Evolutionary conservation across 2,113 vertebrate species (phyloP), one percentile per base, ranked within the genome.

Genomic region (Eudorcas thomsonii): DNA sequence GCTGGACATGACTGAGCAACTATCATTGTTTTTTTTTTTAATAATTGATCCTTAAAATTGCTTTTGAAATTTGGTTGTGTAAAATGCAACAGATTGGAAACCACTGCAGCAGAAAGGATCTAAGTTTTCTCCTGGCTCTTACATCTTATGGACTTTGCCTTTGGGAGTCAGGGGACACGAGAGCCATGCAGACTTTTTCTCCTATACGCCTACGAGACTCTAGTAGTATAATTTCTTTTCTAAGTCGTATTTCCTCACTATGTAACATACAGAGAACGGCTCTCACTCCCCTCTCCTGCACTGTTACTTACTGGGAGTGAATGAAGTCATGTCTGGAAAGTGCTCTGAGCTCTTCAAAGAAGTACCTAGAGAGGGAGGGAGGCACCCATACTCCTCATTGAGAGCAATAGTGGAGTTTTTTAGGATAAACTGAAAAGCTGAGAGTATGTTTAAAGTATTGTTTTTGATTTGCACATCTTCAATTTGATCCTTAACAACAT

Each of bases 391-490:
- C 25, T 26, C 64, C 39, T 28, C 39, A 25, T 3, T 90, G 48
- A 55, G 60, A 95, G 89, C 55, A 86, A 94, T 15, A 52, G 28
- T 64, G 60, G 86, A 52, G 10, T 52, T 92, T 74, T 89, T 89
- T 77, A 84, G 54, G 83, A 96, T 83, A 52, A 87, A 71, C 83
- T 83, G 71, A 89, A 93, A 92, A 97, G 89, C 97, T 77, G 67
- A 92, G 64, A 77, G 64, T 83, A 21, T 71, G 67, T 89, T 64
- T 90, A 19, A 91, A 89, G 87, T 95, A 81, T 97, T 97, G 95
- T 48, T 96, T 97, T 90, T 88, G 36, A 96, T 97, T 98, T 97
- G 93, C 94, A 97, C 97, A 95, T 98, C 98, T 97, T 98, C 90
- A 94, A 23, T 93, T 97, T 94, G 78, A 90, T 96, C 93, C 92